Evolutionary conservation across 2,888 invertebrate species (phyloP), one percentile per base, ranked within the genome.

Genomic region (Cephonodes hylas): DNA sequence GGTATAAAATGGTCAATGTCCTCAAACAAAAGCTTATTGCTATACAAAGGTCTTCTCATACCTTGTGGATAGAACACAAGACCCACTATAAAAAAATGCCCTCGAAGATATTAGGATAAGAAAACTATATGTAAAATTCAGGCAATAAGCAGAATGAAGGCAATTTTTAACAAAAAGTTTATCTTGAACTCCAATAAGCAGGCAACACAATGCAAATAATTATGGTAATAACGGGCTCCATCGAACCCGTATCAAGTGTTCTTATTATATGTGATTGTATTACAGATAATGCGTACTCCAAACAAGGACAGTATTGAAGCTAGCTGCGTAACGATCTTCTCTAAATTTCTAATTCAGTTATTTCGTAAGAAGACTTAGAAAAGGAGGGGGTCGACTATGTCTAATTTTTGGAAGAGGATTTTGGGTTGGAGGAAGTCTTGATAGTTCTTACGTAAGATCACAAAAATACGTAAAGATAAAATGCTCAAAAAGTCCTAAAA

Each of bases 231-330:
- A 75, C 73, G 70, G 72, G 71, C 75, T 78, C 75, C 76, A 81
- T 83, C 75, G 84, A 76, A 85, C 84, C 84, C 83, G 76, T 76
- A 80, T 84, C 83, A 80, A 75, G 75, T 73, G 75, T 79, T 80
- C 80, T 82, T 85, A 85, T 83, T 79, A 77, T 79, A 80, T 73
- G 76, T 69, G 83, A 85, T 85, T 81, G 79, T 81, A 85, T 84
- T 85, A 83, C 72, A 77, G 83, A 85, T 85, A 83, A 75, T 73
- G 59, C 62, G 42, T 23, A 56, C 22, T 34, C 46, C 38, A 31
- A 10, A 45, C 58, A 22, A 31, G 20, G 34, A 34, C 18, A 60
- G 38, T 42, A 18, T 42, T 42, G 27, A 45, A 60, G 13, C 34
- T 38, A 31, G 48, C 48, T 48, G 2, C 4, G 27, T 57, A 61